phyloP scores from a whole-genome alignment of 2,797 vertebrate genomes.

The Pseudochromis fuscus region DNA sequence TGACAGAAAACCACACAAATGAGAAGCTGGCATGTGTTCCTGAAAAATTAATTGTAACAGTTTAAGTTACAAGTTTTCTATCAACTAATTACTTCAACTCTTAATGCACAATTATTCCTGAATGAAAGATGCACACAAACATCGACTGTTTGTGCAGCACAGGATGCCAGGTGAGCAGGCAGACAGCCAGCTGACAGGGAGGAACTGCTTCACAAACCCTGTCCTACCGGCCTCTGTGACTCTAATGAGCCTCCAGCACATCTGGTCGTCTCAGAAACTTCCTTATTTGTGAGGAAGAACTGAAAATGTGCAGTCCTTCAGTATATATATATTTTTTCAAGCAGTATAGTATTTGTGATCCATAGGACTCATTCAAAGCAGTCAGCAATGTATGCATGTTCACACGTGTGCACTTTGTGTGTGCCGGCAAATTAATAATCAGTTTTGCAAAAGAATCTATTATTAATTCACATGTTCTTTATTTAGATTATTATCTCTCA shows the following conservation, averaged over 20 bases:
- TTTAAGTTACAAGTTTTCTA: neutral
- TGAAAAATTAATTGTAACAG: neutral
- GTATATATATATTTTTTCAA: neutral
- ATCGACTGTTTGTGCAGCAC: slow-evolving; percentile 61
- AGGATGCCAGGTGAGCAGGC: slow-evolving; percentile 61
- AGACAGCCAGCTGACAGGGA: slow-evolving; percentile 62
- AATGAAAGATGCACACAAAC: slow-evolving; percentile 14
- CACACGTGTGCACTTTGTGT: neutral
- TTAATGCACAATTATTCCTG: neutral
- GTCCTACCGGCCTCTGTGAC: slow-evolving; percentile 34
- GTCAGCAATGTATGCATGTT: neutral
- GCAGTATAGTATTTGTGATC: neutral
- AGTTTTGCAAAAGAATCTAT: slow-evolving; percentile 41
- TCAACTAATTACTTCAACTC: neutral
- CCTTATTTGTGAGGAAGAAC: neutral
- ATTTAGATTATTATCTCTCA: slow-evolving; percentile 42
- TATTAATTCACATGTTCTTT: slow-evolving; percentile 61
- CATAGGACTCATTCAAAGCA: slow-evolving; percentile 17
- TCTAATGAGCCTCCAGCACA: slow-evolving; percentile 72
- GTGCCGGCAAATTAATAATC: slow-evolving; percentile 33
- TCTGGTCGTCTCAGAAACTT: slow-evolving; percentile 51
- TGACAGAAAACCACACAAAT: neutral
- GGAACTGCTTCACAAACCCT: slow-evolving; percentile 46
- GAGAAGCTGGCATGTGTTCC: neutral
- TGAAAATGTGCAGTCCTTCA: slow-evolving; percentile 7